Conservation (phyloP, 2,797 vertebrate genomes). For the Acanthis flammea region DNA sequence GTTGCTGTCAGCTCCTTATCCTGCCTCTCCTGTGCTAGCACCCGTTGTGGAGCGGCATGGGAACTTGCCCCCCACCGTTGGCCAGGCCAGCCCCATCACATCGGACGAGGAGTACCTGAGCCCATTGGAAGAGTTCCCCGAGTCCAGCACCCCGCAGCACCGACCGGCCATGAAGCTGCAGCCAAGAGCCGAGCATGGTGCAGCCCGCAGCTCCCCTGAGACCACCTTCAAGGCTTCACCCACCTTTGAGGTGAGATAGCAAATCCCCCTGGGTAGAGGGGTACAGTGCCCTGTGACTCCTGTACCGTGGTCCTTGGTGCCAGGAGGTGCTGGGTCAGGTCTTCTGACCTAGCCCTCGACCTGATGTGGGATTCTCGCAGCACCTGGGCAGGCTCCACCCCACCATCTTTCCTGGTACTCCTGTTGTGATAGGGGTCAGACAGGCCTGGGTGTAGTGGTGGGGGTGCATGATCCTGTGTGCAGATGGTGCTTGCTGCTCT, state of each 20-base stretch:
- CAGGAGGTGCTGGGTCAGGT: background rate
- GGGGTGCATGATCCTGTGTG: background rate
- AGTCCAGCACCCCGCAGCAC: constrained; percentile 76
- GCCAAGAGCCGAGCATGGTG: constrained; percentile 54
- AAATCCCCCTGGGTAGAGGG: background rate
- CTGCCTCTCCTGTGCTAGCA: constrained; percentile 61
- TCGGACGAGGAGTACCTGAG: constrained; percentile 98
- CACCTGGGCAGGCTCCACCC: background rate
- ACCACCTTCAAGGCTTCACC: constrained; percentile 88
- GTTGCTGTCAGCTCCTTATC: background rate
- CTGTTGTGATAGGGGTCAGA: background rate
- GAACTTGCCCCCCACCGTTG: constrained; percentile 75
- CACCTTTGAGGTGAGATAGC: constrained; percentile 86
- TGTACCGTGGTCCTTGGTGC: background rate
- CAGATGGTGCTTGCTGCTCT: background rate
- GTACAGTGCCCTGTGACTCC: background rate
- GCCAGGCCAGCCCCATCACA: constrained; percentile 90
- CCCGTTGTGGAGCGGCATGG: constrained; percentile 76
- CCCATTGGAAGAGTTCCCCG: constrained; percentile 90
- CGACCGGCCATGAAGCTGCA: constrained; percentile 71
- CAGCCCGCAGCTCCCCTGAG: constrained; percentile 66
- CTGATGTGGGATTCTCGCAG: background rate
- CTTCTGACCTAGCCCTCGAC: background rate
- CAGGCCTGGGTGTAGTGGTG: background rate
- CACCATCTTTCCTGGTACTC: background rate